Base-by-base conservation (phyloP, 2,888 invertebrate genomes). In the Merodon equestris region DNA sequence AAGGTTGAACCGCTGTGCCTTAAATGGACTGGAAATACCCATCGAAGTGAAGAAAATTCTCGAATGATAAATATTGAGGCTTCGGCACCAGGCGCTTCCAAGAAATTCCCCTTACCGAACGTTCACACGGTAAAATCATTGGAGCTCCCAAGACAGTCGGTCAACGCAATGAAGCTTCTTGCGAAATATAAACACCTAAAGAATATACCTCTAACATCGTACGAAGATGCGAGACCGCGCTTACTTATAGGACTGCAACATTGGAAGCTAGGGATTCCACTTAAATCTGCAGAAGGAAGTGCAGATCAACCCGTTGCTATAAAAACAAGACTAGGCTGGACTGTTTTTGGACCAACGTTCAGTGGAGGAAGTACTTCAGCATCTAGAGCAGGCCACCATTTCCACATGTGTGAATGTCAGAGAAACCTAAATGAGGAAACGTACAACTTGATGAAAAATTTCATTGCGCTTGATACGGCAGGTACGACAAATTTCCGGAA, bases 21-120 rank as follows among this genome's bases (percentile, higher is more conserved):
- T 7, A 66, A 66, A 10, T 66, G 64, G 64, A 66, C 64, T 0
- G 13, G 17, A 10, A 47, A 66, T 13, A 66, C 54, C 1, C 47
- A 47, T 5, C 40, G 67, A 1, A 50, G n/a, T 7, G 57, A 67
- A 5, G 15, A 66, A 0, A 5, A 10, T 12, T 57, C 67, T 12
- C 45, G 10, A 10, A 44, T 10, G 3, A 57, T 57, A 4, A 57
- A 57, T 44, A 5, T 67, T 1, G 17, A 57, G 14, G 27, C 57
- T 18, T 57, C 66, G 13, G 19, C 48, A 34, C 3, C 12, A n/a
- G 10, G n/a, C 9, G 1, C 14, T 13, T 15, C 1, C 7, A 42
- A 42, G 4, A 56, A n/a, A 5, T 58, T 44, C 12, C 18, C 19
- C 3, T 2, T 66, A 1, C 10, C 27, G 0, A 36, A 51, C 7